Evolutionary conservation across 2,113 vertebrate species (phyloP).

Genomic region (Aptenodytes forsteri): DNA sequence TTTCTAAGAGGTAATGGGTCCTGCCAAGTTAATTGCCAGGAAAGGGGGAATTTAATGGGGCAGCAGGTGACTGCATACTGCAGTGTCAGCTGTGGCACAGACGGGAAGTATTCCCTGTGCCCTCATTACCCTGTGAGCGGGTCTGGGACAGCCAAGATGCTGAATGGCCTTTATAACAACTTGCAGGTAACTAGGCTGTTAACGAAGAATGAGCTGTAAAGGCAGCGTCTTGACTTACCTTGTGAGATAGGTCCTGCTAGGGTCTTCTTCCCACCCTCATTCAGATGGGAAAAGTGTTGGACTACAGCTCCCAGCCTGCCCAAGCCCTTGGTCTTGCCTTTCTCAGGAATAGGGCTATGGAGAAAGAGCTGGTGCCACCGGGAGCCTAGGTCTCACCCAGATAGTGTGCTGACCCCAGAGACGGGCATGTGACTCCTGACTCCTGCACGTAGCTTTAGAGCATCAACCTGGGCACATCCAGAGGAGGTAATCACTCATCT

Average conservation of each 20-base stretch:
- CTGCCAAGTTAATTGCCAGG: not conserved
- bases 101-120: not conserved
- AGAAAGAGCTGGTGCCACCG: not conserved
- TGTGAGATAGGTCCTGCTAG: not conserved
- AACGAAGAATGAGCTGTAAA: not conserved
- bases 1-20: not conserved
- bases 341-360: fast-evolving
- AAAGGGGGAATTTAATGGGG: not conserved
- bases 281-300: not conserved
- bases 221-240: not conserved
- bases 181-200: not conserved
- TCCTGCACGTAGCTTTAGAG: not conserved
- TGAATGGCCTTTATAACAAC: not conserved
- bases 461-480: not conserved
- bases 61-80: not conserved
- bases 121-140: not conserved
- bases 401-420: not conserved
- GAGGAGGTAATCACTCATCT: not conserved
- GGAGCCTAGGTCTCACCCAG: not conserved
- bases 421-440: not conserved
- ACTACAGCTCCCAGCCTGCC: not conserved
- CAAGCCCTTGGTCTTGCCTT: not conserved
- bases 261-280: not conserved
- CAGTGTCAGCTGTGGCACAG: not conserved
- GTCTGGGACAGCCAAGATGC: not conserved